These are phyloP conservation scores for Apotomis capreana DNA, from an alignment of 2,888 invertebrate genomes.

Conservation along the genomic window DNA sequence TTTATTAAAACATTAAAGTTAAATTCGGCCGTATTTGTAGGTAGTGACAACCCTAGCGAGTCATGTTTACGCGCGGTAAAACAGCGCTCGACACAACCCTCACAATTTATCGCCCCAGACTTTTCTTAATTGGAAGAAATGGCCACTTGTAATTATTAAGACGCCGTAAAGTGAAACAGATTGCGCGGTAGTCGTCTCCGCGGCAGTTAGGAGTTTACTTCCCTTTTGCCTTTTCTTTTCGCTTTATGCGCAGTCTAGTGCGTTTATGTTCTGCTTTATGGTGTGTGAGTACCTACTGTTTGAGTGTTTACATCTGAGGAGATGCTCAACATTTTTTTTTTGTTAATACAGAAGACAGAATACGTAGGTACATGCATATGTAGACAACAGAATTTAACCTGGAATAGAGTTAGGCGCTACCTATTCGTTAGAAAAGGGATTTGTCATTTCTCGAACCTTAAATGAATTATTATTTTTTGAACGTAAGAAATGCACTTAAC, in stretches of 20 bases:
- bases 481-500: too few relatives aligned
- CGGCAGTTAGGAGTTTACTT: constrained; percentile 51
- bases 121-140: constrained; percentile 84
- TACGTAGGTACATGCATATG: too few relatives aligned
- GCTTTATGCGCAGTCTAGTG: constrained; percentile 20
- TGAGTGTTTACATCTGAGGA: constrained; percentile 8
- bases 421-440: too few relatives aligned
- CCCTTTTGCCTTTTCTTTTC: constrained; percentile 60
- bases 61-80: constrained; percentile 74
- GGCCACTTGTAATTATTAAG: constrained; percentile 84
- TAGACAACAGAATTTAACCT: too few relatives aligned
- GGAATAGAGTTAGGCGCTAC: too few relatives aligned
- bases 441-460: too few relatives aligned
- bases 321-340: not conserved
- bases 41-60: constrained; percentile 66
- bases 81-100: constrained; percentile 73
- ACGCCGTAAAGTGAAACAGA: constrained; percentile 83
- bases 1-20: constrained; percentile 73
- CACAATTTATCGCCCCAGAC: constrained; percentile 81
- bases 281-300: constrained; percentile 11
- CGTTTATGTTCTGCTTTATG: constrained; percentile 28
- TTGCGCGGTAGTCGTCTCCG: constrained; percentile 74
- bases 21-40: constrained; percentile 56
- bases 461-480: too few relatives aligned
- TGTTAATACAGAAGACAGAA: too few relatives aligned